Base-by-base conservation (phyloP, 2,113 vertebrate genomes). In the Callospermophilus lateralis region DNA sequence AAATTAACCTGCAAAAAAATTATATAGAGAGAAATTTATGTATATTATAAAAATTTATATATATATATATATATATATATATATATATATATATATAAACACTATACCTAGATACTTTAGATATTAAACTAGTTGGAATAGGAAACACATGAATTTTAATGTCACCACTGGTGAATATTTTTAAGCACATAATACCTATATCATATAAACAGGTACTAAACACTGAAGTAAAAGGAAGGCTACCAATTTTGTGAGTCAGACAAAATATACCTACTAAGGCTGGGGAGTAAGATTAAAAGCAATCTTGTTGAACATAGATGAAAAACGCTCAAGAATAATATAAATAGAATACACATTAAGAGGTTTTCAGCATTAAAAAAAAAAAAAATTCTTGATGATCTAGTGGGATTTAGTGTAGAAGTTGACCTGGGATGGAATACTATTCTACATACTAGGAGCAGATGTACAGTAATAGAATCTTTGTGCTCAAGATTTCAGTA, bases 1-100 rank as follows among this genome's bases (percentile, higher is more conserved):
- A 91, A 65, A 78, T 39, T 63, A 90, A 30, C 30, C 42, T 83
- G 85, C 24, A 93, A 67, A 94, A 94, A 89, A 74, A 51, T 87
- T 73, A 79, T 45, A 45, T 45, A 45, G 8, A 45, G 0, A 45
- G 45, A 45, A 45, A 45, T 45, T 45, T 45, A 45, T 45, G 45
- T 45, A 45, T 45, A 45, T 45, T 45, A 45, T 45, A 45, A 9
- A 45, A 45, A n/a, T n/a, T n/a, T n/a, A n/a, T n/a, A n/a, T n/a
- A n/a, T n/a, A n/a, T 42, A 42, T 42, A 42, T 42, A 42, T 42
- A 42, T 42, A 42, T 42, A 42, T 42, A 42, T n/a, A 42, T 42
- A 42, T 42, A 42, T 42, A 42, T 42, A 42, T 42, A 42, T 42
- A 42, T 6, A 45, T 8, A 45, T 2, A 84, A 81, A 63, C 32